These are phyloP conservation scores for Aspidiotus destructor DNA, from an alignment of 2,888 invertebrate species.

Conservation along the genomic window DNA sequence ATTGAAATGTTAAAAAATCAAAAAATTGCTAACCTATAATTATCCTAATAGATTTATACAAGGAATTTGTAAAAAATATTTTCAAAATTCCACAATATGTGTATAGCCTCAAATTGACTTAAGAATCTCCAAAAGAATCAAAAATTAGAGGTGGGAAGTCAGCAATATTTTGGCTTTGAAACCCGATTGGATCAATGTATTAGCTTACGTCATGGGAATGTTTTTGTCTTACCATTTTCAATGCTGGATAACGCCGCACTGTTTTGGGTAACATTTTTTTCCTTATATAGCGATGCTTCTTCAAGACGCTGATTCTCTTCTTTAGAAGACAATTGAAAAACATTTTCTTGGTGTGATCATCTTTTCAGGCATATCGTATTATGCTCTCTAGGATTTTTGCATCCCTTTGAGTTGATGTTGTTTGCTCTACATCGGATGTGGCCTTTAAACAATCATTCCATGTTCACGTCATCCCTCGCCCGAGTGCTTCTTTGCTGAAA, in stretches of 20 bases:
- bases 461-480: constrained; percentile 73
- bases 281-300: constrained; percentile 79
- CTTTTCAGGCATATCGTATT: constrained; percentile 74
- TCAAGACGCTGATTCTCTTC: constrained; percentile 72
- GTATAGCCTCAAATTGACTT: too few species aligned
- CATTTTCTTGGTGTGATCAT: constrained; percentile 80
- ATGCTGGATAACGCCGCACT: constrained; percentile 34
- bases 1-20: too few species aligned
- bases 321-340: constrained; percentile 72
- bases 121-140: too few species aligned
- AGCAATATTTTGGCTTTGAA: too few species aligned
- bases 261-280: constrained; percentile 82
- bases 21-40: too few species aligned
- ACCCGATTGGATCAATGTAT: too few species aligned
- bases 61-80: too few species aligned
- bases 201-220: background rate
- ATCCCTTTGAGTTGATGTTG: constrained; percentile 55
- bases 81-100: too few species aligned
- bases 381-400: constrained; percentile 74
- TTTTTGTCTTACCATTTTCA: constrained; percentile 21
- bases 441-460: constrained; percentile 63
- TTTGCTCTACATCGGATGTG: constrained; percentile 78
- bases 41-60: too few species aligned
- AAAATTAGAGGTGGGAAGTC: too few species aligned
- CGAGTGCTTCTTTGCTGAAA: constrained; percentile 44